A percentile compares a stretch with the other conserved stretches of the same genome.
These are phyloP conservation scores for Apamea sordens DNA, from an alignment of 2,888 invertebrate species.

Conservation along the genomic window DNA sequence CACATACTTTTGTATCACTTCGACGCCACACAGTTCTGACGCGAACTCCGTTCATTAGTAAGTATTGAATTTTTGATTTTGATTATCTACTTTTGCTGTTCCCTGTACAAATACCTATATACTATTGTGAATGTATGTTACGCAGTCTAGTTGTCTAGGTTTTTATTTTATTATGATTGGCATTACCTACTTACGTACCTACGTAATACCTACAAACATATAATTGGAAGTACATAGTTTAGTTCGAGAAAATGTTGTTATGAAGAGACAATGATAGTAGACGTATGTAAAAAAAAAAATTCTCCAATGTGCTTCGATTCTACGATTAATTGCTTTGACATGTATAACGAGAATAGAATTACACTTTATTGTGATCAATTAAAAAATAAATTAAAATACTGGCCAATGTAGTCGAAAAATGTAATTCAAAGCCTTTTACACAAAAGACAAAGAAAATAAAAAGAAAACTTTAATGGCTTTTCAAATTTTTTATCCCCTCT, in stretches of 20 bases:
- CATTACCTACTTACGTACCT: neutral
- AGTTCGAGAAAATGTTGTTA: neutral
- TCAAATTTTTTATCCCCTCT: neutral
- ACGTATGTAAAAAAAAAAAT: no score
- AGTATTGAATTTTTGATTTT: no score
- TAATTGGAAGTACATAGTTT: neutral
- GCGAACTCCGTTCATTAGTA: no score
- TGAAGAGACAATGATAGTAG: neutral
- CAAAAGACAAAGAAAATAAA: neutral
- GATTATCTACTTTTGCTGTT: no score
- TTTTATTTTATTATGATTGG: conserved; percentile 20
- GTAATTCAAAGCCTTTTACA: neutral
- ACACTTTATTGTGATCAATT: neutral
- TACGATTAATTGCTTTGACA: no score
- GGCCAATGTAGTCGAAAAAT: neutral
- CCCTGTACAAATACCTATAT: neutral
- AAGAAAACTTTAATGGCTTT: neutral
- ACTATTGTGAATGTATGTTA: conserved; percentile 17
- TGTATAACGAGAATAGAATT: no score
- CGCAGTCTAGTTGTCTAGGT: neutral
- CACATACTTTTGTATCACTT: no score
- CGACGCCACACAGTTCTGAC: no score
- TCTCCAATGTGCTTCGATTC: neutral
- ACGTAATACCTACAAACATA: neutral
- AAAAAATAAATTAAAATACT: neutral